Base-by-base conservation (phyloP, 2,113 vertebrate genomes). In the Jaculus jaculus region DNA sequence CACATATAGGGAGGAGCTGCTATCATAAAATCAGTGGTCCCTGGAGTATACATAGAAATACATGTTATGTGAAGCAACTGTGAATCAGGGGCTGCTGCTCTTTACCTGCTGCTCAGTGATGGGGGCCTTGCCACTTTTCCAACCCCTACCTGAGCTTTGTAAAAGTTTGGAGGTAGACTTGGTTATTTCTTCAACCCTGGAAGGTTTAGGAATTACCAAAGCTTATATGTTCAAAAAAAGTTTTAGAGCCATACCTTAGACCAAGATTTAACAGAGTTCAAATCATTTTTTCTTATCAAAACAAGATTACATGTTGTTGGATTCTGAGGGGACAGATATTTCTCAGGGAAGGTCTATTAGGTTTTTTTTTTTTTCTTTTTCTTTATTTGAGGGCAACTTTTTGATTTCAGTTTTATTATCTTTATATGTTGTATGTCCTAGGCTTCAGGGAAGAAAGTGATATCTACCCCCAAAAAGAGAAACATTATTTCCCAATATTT, bases 211-310 rank as follows among this genome's bases (percentile, higher is more conserved):
- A 93, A 85, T 86, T 69, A 11, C 47, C 13, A 23, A 83, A 71
- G 51, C 7, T 82, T 47, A 3, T 72, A 18, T 3, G 10, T 34
- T 51, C 90, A 61, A 66, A 87, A 37, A 81, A 75, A 39, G 16
- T 60, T 79, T 21, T 39, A 20, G 30, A 94, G 32, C 17, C 34
- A 80, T 47, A 89, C 85, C 85, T 84, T 37, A 90, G 18, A 77
- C n/a, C 66, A 79, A 66, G 4, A 51, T 84, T 91, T 77, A n/a
- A 82, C 63, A 84, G 30, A 1, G 34, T 80, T 80, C 66, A 42
- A 89, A 34, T 58, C 17, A 20, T 87, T 90, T 75, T 93, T 97
- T 54, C 51, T 78, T 85, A 66, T 37, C 18, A 83, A 87, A 84
- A 63, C 2, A 94, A 93, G 87, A 63, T 34, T 60, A 7, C 5